These are phyloP conservation scores for Trichopoda pennipes DNA, from an alignment of 2,888 invertebrate species.

Conservation along the genomic window DNA sequence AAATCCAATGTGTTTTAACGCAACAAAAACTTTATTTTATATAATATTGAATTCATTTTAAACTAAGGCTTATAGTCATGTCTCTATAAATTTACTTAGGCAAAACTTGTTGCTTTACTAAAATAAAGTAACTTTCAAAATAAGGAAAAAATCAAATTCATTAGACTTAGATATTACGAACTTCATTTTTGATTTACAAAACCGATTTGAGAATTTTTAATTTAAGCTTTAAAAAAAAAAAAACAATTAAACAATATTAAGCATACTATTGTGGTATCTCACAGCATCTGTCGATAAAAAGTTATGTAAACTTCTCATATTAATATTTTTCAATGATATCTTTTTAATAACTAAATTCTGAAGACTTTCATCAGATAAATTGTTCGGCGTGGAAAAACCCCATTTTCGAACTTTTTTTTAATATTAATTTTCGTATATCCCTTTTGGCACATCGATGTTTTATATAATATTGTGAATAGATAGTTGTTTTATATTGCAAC, in stretches of 20 bases:
- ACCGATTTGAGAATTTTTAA: too few species aligned
- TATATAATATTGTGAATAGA: neutral
- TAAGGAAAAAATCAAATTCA: neutral
- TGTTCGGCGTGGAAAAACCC: too few species aligned
- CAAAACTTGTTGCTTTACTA: too few species aligned
- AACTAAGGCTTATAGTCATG: neutral
- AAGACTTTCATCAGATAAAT: too few species aligned
- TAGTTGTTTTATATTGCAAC: too few species aligned
- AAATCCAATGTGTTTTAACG: neutral
- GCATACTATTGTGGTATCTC: neutral
- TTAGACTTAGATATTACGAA: neutral
- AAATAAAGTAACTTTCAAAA: neutral
- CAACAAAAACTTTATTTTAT: neutral
- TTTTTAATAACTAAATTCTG: too few species aligned
- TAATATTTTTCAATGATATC: too few species aligned
- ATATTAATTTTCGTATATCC: neutral
- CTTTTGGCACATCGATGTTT: neutral
- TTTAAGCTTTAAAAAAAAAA: too few species aligned
- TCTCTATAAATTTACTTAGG: too few species aligned
- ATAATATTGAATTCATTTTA: too few species aligned
- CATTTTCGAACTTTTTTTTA: too few species aligned
- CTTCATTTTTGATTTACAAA: too few species aligned
- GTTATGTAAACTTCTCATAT: neutral
- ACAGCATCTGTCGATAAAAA: neutral
- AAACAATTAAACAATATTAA: neutral